Evolutionary conservation across 2,113 vertebrate species (phyloP).

Genomic region (Shinisaurus crocodilurus): DNA sequence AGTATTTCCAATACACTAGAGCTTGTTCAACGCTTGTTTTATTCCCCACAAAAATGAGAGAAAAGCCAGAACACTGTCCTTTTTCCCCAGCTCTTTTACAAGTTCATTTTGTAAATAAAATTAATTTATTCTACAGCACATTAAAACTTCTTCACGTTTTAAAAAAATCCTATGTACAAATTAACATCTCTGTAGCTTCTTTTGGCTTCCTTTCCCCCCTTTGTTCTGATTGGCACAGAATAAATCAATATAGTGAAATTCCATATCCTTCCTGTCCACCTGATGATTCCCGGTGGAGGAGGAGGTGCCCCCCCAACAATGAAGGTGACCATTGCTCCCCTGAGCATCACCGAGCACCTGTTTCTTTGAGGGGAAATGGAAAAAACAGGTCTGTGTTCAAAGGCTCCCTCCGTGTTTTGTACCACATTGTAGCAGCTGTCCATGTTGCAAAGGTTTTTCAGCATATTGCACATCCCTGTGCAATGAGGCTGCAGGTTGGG

Average conservation of each 20-base stretch:
- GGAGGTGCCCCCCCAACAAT: background rate
- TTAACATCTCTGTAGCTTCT: slow-evolving; percentile 56
- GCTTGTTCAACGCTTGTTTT: slow-evolving; percentile 44
- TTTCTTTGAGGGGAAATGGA: background rate
- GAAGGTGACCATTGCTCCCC: rapidly evolving
- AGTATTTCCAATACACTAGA: background rate
- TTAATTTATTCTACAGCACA: slow-evolving; percentile 74
- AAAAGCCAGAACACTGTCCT: background rate
- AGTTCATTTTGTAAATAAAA: slow-evolving; percentile 70
- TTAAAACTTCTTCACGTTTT: slow-evolving; percentile 69
- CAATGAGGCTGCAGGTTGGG: background rate
- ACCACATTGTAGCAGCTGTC: background rate
- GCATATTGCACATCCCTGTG: background rate
- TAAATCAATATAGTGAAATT: background rate
- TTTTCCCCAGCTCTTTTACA: slow-evolving; percentile 53
- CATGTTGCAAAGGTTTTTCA: background rate
- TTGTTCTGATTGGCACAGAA: background rate
- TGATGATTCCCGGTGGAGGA: background rate
- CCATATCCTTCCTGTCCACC: slow-evolving; percentile 23
- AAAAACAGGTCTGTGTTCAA: background rate
- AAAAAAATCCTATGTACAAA: slow-evolving; percentile 69
- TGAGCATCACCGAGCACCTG: rapidly evolving
- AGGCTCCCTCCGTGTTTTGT: slow-evolving; percentile 1
- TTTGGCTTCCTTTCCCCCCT: slow-evolving; percentile 15
- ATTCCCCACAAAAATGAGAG: slow-evolving; percentile 37